These are phyloP conservation scores for Brotula barbata DNA, from an alignment of 2,797 vertebrate species.

Conservation along the genomic window DNA sequence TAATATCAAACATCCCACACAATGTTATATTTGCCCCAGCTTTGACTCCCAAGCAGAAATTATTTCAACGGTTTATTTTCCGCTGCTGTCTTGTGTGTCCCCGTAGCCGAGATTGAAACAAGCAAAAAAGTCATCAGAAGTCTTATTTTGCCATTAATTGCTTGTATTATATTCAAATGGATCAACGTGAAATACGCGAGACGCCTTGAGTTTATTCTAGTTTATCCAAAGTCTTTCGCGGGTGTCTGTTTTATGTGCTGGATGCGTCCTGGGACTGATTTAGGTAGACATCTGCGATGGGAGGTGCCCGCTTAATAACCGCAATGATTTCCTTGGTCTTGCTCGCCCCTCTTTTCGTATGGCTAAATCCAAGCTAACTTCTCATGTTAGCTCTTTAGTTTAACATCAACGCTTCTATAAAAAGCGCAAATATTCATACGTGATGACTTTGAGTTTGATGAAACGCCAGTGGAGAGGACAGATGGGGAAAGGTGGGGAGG, in stretches of 20 bases:
- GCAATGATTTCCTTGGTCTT: constrained; percentile 34
- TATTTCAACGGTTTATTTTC: constrained; percentile 63
- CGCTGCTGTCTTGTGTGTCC: constrained; percentile 58
- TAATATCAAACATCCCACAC: constrained; percentile 72
- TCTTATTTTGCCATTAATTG: constrained; percentile 18
- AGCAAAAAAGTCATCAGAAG: constrained; percentile 33
- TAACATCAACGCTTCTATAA: neutral
- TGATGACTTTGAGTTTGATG: constrained; percentile 4
- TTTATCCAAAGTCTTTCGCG: no score
- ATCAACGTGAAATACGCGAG: constrained; percentile 25
- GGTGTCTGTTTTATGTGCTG: no score
- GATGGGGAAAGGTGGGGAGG: constrained; percentile 8
- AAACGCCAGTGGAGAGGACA: neutral
- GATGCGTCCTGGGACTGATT: constrained; percentile 57
- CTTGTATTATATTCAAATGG: constrained; percentile 29
- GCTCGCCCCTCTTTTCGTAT: constrained; percentile 22
- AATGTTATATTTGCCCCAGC: constrained; percentile 63
- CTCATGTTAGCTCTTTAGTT: neutral
- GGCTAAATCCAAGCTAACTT: constrained; percentile 11
- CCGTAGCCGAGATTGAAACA: constrained; percentile 49
- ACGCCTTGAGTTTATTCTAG: constrained; percentile 33
- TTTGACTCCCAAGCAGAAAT: constrained; percentile 55
- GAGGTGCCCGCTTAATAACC: constrained; percentile 56
- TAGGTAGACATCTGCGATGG: constrained; percentile 60
- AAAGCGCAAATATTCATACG: constrained; percentile 4